These are phyloP conservation scores for Drosophila mimica DNA, from an alignment of 2,888 invertebrate genomes.

Conservation along the genomic window DNA sequence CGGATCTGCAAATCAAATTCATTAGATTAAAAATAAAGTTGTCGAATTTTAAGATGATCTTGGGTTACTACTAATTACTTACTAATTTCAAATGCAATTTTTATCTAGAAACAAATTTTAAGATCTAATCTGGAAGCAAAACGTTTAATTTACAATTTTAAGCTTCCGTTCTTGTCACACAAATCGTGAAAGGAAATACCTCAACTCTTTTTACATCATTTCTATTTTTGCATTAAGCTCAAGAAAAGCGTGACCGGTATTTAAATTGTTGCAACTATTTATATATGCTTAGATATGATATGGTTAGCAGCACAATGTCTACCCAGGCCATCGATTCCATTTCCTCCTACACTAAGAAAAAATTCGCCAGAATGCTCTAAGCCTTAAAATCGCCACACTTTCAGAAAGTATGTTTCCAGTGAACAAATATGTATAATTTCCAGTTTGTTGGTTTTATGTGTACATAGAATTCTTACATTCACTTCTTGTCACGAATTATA, in stretches of 20 bases:
- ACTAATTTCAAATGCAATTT: not conserved
- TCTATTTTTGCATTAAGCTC: conserved; percentile 56
- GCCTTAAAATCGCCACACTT: not conserved
- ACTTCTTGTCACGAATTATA: not conserved
- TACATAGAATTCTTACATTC: too few species aligned
- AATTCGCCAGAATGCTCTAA: not conserved
- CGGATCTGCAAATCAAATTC: not conserved
- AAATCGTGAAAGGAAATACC: not conserved
- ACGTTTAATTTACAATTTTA: not conserved
- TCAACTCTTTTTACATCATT: conserved; percentile 41
- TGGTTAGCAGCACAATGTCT: not conserved
- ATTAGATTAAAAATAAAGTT: not conserved
- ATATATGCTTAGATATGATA: not conserved
- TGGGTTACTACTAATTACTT: not conserved
- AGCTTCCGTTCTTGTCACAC: not conserved
- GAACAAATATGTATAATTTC: not conserved
- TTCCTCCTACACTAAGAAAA: not conserved
- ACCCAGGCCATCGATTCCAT: not conserved
- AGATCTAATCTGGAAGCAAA: not conserved
- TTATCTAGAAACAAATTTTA: not conserved
- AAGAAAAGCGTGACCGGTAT: conserved; percentile 77
- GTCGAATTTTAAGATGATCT: not conserved
- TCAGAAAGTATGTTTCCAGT: not conserved
- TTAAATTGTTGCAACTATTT: conserved; percentile 24
- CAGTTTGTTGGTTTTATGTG: not conserved